phyloP scores from a whole-genome alignment of 2,113 vertebrate genomes.

The Lipophrys pholis region DNA sequence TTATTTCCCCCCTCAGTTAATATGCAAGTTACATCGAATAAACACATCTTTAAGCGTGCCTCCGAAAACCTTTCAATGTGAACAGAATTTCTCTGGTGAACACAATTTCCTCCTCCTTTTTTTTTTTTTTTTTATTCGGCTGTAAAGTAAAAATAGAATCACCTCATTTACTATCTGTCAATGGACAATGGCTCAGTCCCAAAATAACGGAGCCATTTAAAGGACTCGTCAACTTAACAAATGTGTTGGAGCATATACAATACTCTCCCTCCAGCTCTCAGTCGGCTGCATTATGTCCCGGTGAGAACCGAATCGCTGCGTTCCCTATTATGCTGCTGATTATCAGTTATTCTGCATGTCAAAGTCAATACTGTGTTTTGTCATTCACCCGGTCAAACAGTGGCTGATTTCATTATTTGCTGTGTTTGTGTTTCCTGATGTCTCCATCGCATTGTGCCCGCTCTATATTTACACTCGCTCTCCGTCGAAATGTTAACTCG shows the following conservation, averaged over 20 bases:
- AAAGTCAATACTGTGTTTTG: slow-evolving; percentile 49
- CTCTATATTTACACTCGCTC: not conserved
- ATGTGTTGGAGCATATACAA: slow-evolving; percentile 20
- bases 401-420: slow-evolving; percentile 46
- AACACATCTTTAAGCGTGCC: not conserved
- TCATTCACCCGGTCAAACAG: slow-evolving; percentile 54
- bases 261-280: not conserved
- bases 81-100: not conserved
- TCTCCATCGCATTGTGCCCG: slow-evolving; percentile 18
- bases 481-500: slow-evolving; percentile 15
- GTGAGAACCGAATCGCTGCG: slow-evolving; percentile 37
- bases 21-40: not conserved
- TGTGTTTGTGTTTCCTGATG: slow-evolving; percentile 46
- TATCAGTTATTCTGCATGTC: slow-evolving; percentile 57
- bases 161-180: slow-evolving; percentile 41
- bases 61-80: slow-evolving; percentile 3
- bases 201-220: slow-evolving; percentile 9
- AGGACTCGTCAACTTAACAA: slow-evolving; percentile 3
- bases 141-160: slow-evolving; percentile 14
- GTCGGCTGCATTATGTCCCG: slow-evolving; percentile 23
- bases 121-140: slow-evolving; percentile 25
- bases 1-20: not conserved
- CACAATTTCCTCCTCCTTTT: not conserved
- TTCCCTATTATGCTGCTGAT: slow-evolving; percentile 58
- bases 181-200: slow-evolving; percentile 20